Conservation (phyloP, 2,888 invertebrate species). For the Drosophila cracens region DNA sequence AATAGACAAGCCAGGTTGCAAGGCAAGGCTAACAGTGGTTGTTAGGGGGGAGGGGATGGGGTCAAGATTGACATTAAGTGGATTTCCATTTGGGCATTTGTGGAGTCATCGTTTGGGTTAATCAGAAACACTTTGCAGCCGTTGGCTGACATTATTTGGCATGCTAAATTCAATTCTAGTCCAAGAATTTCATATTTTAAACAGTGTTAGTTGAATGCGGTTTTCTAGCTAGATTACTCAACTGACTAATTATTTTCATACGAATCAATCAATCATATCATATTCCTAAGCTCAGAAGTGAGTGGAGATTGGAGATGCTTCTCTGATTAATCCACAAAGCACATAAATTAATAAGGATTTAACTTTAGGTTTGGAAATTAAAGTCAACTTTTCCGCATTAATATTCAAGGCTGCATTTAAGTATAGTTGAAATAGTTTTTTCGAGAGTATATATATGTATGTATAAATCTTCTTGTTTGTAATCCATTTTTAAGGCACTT, state of each 20-base stretch:
- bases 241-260: background rate
- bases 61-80: slow-evolving; percentile 31
- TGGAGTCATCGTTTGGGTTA: slow-evolving; percentile 8
- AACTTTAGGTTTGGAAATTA: background rate
- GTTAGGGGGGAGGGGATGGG: background rate
- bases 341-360: background rate
- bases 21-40: background rate
- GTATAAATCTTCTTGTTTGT: background rate
- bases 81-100: slow-evolving; percentile 20
- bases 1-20: background rate
- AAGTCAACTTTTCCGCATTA: background rate
- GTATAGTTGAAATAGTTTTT: background rate
- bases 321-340: background rate
- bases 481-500: background rate
- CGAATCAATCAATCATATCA: background rate
- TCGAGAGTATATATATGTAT: no score
- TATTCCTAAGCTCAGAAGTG: background rate
- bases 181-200: background rate
- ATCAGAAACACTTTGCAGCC: background rate
- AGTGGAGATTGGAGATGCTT: no score
- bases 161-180: background rate
- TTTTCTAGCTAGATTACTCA: background rate
- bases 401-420: background rate
- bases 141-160: background rate
- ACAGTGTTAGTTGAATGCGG: background rate